phyloP scores from a whole-genome alignment of 2,797 vertebrate genomes.

The Tangara arthus region DNA sequence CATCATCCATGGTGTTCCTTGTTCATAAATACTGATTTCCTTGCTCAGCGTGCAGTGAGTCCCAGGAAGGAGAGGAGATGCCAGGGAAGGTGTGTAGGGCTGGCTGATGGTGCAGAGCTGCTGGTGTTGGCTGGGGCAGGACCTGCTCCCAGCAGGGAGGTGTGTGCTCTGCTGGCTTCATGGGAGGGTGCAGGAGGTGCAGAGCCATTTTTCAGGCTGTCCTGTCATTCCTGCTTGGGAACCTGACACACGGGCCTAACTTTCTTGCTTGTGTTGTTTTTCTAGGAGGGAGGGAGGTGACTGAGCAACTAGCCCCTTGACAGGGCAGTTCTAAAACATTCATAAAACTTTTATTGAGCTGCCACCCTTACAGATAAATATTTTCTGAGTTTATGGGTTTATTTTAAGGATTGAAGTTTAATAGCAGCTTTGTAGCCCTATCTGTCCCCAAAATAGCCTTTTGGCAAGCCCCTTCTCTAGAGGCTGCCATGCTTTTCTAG shows the following conservation, averaged over 20 bases:
- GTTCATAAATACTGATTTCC: background rate
- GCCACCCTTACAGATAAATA: slow-evolving; percentile 79
- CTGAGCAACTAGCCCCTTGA: slow-evolving; percentile 64
- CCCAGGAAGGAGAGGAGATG: background rate
- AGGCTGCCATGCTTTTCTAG: slow-evolving; percentile 32
- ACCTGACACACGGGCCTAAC: background rate
- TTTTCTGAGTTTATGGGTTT: slow-evolving; percentile 75
- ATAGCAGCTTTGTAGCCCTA: slow-evolving; percentile 71
- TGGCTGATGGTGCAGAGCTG: background rate
- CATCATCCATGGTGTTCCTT: rapidly evolving
- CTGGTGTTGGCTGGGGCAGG: rapidly evolving
- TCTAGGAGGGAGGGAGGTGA: slow-evolving; percentile 61
- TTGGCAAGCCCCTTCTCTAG: slow-evolving; percentile 40
- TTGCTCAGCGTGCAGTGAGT: background rate
- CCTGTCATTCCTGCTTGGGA: background rate
- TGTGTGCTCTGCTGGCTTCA: background rate
- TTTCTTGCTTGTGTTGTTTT: background rate
- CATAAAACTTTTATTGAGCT: slow-evolving; percentile 78
- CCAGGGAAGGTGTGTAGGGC: rapidly evolving
- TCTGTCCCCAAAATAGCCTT: slow-evolving; percentile 56
- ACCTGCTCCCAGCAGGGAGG: background rate
- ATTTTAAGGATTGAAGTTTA: slow-evolving; percentile 69
- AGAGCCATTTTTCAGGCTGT: background rate
- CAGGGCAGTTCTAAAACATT: slow-evolving; percentile 71
- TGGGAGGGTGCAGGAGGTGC: background rate